phyloP scores from a whole-genome alignment of 2,888 invertebrate species.

The Trachelus troglodyta region DNA sequence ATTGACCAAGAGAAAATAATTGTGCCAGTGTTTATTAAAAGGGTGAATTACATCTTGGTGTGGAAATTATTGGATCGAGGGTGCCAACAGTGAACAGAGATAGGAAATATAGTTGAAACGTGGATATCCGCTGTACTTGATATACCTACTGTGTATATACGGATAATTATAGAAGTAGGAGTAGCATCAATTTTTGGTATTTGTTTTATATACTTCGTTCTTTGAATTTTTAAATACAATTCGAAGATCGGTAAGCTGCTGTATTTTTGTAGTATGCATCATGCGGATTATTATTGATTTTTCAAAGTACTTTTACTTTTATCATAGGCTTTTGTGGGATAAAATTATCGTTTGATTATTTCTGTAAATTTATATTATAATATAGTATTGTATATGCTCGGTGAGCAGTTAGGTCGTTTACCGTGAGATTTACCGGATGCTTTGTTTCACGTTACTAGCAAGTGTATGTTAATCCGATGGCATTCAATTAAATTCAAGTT shows the following conservation, averaged over 20 bases:
- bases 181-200: not conserved
- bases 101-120: not conserved
- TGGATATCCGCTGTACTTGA: not conserved
- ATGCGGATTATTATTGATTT: too few relatives aligned
- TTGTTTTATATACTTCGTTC: not conserved
- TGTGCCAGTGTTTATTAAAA: not conserved
- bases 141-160: not conserved
- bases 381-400: not conserved
- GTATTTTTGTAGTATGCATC: too few relatives aligned
- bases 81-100: not conserved
- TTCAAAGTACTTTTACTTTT: too few relatives aligned
- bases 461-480: constrained; percentile 1
- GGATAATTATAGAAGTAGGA: not conserved
- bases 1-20: not conserved
- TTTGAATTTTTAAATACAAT: not conserved
- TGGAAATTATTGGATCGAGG: not conserved
- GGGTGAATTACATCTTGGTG: not conserved
- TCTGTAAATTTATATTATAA: not conserved
- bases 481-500: constrained; percentile 38
- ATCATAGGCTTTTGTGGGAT: too few relatives aligned
- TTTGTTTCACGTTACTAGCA: not conserved
- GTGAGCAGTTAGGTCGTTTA: not conserved
- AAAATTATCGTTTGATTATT: too few relatives aligned
- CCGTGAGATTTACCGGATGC: not conserved
- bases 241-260: not conserved